Percentiles rank a stretch among this genome's conserved stretches.
Evolutionary conservation across 2,113 vertebrate species (phyloP).

Genomic region (Menura novaehollandiae): DNA sequence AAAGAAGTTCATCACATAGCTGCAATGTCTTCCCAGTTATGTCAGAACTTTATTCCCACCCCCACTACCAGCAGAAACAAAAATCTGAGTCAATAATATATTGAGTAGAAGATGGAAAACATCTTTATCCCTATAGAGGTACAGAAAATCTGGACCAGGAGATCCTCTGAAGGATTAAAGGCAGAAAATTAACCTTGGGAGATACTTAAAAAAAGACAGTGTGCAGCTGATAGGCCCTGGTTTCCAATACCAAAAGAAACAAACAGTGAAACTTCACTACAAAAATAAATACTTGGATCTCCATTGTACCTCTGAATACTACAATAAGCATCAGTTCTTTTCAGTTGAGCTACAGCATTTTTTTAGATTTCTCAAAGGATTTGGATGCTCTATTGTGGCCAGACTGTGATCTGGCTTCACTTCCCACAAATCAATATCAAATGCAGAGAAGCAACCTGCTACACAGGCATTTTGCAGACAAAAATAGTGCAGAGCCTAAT

Average conservation of each 20-base stretch:
- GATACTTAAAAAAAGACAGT: background rate
- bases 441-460: constrained; percentile 52
- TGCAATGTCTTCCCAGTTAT: background rate
- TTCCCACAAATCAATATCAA: constrained; percentile 61
- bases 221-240: background rate
- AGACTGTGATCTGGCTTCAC: constrained; percentile 40
- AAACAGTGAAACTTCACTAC: background rate
- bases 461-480: constrained; percentile 56
- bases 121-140: background rate
- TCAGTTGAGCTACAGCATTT: background rate
- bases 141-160: background rate
- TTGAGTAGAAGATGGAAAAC: background rate
- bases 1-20: background rate
- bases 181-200: background rate
- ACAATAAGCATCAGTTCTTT: background rate
- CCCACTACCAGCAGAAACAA: background rate
- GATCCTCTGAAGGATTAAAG: background rate
- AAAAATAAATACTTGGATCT: background rate
- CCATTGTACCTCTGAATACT: background rate
- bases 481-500: constrained; percentile 78
- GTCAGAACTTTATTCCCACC: background rate
- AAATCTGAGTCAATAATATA: background rate
- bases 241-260: background rate
- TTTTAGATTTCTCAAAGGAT: constrained; percentile 44
- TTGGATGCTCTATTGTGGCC: constrained; percentile 41